These are phyloP conservation scores for Phalera bucephala DNA, from an alignment of 2,888 invertebrate species.

Conservation along the genomic window DNA sequence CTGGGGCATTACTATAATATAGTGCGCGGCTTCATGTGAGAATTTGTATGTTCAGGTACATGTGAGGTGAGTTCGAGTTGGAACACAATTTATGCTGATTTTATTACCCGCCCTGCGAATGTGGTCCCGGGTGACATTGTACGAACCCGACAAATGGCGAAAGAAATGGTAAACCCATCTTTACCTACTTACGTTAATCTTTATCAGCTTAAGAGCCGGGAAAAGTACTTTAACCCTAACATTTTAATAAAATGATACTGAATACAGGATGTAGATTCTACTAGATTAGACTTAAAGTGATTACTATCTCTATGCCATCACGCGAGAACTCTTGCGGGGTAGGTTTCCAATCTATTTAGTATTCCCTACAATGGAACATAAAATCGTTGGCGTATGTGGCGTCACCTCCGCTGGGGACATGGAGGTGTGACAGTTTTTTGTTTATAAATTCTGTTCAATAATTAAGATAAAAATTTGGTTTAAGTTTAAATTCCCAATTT, in stretches of 20 bases:
- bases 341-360: no score
- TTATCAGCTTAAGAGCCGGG: conserved; percentile 33
- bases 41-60: background rate
- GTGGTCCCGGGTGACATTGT: conserved; percentile 40
- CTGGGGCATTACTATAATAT: conserved; percentile 20
- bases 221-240: conserved; percentile 12
- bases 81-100: conserved; percentile 60
- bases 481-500: no score
- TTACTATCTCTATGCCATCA: no score
- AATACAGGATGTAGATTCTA: no score
- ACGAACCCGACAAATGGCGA: conserved; percentile 35
- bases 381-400: no score
- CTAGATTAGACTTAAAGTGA: no score
- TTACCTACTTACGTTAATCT: conserved; percentile 40
- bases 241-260: background rate
- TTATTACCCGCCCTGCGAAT: conserved; percentile 49
- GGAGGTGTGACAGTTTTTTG: no score
- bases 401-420: no score
- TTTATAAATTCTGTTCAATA: no score
- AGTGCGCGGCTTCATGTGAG: conserved; percentile 1
- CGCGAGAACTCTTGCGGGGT: no score
- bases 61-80: conserved; percentile 3
- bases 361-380: no score
- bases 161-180: conserved; percentile 29
- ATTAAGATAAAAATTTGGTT: no score